Base-by-base conservation (phyloP, 2,113 vertebrate species). In the Lophius piscatorius region DNA sequence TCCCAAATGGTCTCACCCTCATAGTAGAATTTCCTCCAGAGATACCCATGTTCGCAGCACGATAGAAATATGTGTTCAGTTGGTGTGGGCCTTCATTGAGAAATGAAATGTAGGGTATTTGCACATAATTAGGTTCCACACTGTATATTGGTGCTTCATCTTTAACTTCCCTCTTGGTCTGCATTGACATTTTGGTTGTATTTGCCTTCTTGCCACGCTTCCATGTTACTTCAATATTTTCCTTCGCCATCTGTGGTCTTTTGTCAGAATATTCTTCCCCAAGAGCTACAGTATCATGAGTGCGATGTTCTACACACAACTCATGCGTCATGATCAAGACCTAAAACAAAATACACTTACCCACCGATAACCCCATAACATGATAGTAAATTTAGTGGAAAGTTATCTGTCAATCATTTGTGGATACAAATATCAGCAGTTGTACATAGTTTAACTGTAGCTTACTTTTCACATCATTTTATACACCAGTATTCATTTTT, bases 211-310 rank as follows among this genome's bases (percentile, higher is more conserved):
- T 68, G 9, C 21, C 13, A 59, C 14, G 29, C 24, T 61, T 57
- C 2, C 8, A 26, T 14, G 64, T 61, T 3, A 50, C 57, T 13
- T 69, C 9, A 1, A 4, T 1, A 3, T 54, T 72, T 39, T 56
- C 18, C 22, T 20, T 63, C 18, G n/a, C 8, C 14, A 51, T 20
- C n/a, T 44, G 56, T 49, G 22, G 20, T 14, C 17, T 60, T 45
- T 46, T 68, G 6, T 74, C 16, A 6, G 62, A 38, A 46, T 54
- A 55, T 2, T 33, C 45, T 12, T 77, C 69, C 8, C 81, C 22
- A 26, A 80, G 41, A 54, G 41, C 64, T 14, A 79, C 45, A 1
- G 23, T 66, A 21, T 79, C 33, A 7, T 76, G 72, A 31, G 9
- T 0, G 0, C 9, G 52, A 11, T 82, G 71, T 4, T 74, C 69